phyloP scores from a whole-genome alignment of 2,797 vertebrate species.

The Meriones psammophilus region DNA sequence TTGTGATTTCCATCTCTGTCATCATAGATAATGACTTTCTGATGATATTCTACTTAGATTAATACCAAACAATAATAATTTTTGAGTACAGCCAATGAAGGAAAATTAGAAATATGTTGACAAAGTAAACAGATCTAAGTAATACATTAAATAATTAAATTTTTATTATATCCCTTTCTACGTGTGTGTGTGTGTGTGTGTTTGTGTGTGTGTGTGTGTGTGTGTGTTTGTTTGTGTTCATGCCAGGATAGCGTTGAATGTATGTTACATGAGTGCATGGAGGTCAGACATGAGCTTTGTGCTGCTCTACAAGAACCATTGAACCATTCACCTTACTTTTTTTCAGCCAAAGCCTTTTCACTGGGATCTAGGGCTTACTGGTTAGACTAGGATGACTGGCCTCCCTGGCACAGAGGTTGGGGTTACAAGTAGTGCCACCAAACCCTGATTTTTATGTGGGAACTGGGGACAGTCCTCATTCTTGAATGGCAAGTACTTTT shows the following conservation, averaged over 20 bases:
- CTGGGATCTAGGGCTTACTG: not conserved
- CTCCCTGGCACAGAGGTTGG: not conserved
- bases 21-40: slow-evolving; percentile 35
- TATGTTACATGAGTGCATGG: not conserved
- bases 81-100: slow-evolving; percentile 53
- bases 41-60: slow-evolving; percentile 55
- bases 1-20: slow-evolving; percentile 41
- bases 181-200: too few relatives aligned
- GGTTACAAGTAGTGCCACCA: not conserved
- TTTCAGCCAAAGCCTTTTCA: not conserved
- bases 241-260: not conserved
- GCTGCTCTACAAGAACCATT: not conserved
- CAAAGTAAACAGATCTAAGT: slow-evolving; percentile 44
- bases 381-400: not conserved
- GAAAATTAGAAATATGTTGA: slow-evolving; percentile 32
- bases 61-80: slow-evolving; percentile 55
- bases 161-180: slow-evolving; percentile 19
- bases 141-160: slow-evolving; percentile 53
- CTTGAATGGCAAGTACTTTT: not conserved
- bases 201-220: not conserved
- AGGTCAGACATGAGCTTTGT: not conserved
- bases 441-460: not conserved
- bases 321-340: not conserved
- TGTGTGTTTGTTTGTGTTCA: not conserved
- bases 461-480: not conserved